A percentile compares a stretch with the other conserved stretches of the same genome.
Evolutionary conservation across 2,797 vertebrate genomes (phyloP).

Genomic region (Pachyuromys duprasi): DNA sequence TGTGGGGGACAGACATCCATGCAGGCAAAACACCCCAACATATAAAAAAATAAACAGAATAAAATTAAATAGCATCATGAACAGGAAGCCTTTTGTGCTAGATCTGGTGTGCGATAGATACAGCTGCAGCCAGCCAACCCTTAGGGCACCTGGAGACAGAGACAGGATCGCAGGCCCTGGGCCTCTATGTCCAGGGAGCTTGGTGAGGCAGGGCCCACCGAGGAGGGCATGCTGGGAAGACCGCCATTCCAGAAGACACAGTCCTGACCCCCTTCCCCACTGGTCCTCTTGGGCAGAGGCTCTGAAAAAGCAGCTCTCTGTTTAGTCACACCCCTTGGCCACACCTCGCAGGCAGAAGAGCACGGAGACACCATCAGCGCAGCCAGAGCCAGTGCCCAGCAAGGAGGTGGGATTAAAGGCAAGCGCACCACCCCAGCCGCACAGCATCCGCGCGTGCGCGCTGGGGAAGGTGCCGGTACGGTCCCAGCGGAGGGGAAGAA

Average conservation of each 20-base stretch:
- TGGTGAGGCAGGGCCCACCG: background rate
- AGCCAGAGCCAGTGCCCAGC: background rate
- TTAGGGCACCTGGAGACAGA: too few relatives aligned
- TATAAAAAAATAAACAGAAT: background rate
- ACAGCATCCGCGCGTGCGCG: background rate
- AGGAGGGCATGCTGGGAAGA: background rate
- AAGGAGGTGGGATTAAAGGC: background rate
- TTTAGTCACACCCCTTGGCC: background rate
- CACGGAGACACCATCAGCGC: background rate
- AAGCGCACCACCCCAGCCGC: fast-evolving
- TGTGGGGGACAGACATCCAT: too few relatives aligned
- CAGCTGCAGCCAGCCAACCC: background rate
- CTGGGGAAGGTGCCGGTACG: background rate
- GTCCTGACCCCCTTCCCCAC: too few relatives aligned
- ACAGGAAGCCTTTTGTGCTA: background rate
- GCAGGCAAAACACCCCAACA: background rate
- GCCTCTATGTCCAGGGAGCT: background rate
- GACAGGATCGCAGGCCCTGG: background rate
- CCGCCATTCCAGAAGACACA: background rate
- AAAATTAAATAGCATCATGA: background rate
- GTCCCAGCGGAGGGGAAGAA: conserved; percentile 49
- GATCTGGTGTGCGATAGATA: background rate
- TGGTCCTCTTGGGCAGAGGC: background rate
- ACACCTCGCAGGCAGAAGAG: background rate
- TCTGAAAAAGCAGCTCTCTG: background rate